Evolutionary conservation across 2,888 invertebrate genomes (phyloP), one percentile per base, ranked within the genome.

Genomic region (Hirtodrosophila confusa): DNA sequence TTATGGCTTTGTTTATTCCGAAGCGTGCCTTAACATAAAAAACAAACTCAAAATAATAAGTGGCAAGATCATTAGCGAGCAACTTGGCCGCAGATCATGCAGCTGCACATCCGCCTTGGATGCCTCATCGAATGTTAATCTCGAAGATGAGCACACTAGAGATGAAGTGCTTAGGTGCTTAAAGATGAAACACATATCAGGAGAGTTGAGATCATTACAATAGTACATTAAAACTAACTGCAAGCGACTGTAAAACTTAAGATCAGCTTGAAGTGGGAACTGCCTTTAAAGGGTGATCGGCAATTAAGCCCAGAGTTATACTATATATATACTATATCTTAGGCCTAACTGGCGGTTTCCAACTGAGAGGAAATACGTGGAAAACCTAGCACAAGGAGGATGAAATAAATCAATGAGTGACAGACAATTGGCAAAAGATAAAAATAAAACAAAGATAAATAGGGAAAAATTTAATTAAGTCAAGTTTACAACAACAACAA

Each of bases 401-500:
- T 31, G 11, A 58, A 31, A 49, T 45, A 86, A 77, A 82, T 76
- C 83, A 84, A 84, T 87, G 77, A 77, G 79, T 73, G 64, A 49
- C 70, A 48, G 53, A 35, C 60, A 75, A 83, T 77, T 65, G 71
- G 54, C 57, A 57, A 71, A 58, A 74, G 68, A 71, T 72, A 72
- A 69, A 86, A 79, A 79, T 66, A 80, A 69, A 66, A 64, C 44
- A 50, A 37, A 54, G 39, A 50, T 45, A 67, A 64, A 60, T 51
- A 61, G 66, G 55, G 49, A 71, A 77, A 56, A 88, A 83, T 75
- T 60, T 70, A 88, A 84, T 84, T 83, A 88, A 84, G 84, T 78
- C 84, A 88, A 84, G 84, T 84, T 86, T 83, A 75, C 73, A 70
- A 36, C 69, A 62, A 67, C 71, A 78, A 54, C 49, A 61, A 64